A percentile compares a stretch with the other conserved stretches of the same genome.
Evolutionary conservation across 2,113 vertebrate species (phyloP).

Genomic region (Dicerorhinus sumatrensis): DNA sequence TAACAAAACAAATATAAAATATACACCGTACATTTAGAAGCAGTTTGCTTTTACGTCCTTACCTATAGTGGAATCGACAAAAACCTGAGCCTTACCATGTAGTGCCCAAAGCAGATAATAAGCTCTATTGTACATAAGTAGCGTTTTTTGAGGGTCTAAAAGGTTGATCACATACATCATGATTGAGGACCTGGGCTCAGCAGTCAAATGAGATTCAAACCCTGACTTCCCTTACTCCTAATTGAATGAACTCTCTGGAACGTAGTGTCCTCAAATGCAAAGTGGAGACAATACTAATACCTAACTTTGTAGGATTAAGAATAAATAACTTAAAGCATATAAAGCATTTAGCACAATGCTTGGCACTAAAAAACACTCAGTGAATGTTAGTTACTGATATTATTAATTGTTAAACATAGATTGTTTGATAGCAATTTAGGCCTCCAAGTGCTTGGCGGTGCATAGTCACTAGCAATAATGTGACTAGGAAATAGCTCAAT

Average conservation of each 20-base stretch:
- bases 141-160: neutral
- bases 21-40: neutral
- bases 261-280: neutral
- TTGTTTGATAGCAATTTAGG: neutral
- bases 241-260: neutral
- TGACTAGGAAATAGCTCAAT: neutral
- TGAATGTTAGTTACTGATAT: neutral
- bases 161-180: neutral
- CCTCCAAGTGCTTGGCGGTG: neutral
- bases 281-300: neutral
- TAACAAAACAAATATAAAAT: constrained; percentile 5
- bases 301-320: neutral
- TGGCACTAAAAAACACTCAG: neutral
- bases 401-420: neutral
- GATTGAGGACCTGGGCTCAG: neutral
- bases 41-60: neutral
- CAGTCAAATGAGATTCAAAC: neutral
- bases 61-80: neutral
- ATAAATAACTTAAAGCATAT: neutral
- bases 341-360: neutral
- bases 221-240: neutral
- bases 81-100: neutral
- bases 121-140: neutral
- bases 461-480: neutral
- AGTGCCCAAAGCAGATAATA: neutral